A percentile compares a stretch with the other conserved stretches of the same genome.
These are phyloP conservation scores for Candoia aspera DNA, from an alignment of 2,113 vertebrate species.

Conservation along the genomic window DNA sequence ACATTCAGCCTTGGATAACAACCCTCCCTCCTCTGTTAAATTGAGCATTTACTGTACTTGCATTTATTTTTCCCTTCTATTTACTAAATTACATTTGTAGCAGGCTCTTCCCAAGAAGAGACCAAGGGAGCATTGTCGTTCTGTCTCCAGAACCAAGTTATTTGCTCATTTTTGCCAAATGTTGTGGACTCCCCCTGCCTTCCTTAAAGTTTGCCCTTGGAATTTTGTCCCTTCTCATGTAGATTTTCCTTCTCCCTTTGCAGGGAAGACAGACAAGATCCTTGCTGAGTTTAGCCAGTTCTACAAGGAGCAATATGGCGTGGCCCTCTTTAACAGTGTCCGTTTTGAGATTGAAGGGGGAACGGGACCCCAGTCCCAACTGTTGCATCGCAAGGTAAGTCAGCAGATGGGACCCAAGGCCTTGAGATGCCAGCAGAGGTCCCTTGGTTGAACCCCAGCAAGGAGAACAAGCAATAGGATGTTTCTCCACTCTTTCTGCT, in stretches of 20 bases:
- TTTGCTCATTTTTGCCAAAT: not conserved
- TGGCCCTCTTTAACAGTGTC: slow-evolving; percentile 91
- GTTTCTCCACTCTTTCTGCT: too few species aligned
- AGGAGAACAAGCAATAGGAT: too few species aligned
- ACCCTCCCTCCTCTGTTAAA: not conserved
- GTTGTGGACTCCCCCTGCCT: not conserved
- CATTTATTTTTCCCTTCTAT: not conserved
- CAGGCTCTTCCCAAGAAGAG: not conserved
- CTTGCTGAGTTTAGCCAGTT: slow-evolving; percentile 81
- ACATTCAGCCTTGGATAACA: too few species aligned
- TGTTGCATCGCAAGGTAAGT: slow-evolving; percentile 90
- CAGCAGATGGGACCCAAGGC: accelerated
- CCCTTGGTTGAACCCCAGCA: not conserved
- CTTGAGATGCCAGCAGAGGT: too few species aligned
- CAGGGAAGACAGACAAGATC: slow-evolving; percentile 82
- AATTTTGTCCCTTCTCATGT: accelerated
- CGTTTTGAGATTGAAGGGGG: slow-evolving; percentile 92
- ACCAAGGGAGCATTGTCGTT: not conserved
- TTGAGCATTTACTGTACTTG: not conserved
- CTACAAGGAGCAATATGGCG: slow-evolving; percentile 87
- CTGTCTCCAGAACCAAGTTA: not conserved
- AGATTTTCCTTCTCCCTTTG: not conserved
- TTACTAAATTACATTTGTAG: not conserved
- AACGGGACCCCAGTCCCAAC: slow-evolving; percentile 82
- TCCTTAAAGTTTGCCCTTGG: not conserved